Conservation (phyloP, 2,888 invertebrate species). For the Drosophila tripunctata region DNA sequence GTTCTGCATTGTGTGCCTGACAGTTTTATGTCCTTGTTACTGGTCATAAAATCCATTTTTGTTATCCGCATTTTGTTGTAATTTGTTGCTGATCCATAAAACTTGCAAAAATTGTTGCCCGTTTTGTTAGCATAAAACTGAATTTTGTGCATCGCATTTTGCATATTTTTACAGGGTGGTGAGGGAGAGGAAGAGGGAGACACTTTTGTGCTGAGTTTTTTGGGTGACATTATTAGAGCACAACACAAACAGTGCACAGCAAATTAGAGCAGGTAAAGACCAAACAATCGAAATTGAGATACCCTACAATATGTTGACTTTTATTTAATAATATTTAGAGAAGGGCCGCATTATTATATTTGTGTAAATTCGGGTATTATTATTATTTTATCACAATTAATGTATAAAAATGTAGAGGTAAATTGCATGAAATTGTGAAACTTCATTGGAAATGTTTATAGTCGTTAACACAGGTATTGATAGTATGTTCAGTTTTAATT, state of each 20-base stretch:
- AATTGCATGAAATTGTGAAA: too few species aligned
- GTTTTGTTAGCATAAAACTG: slow-evolving; percentile 36
- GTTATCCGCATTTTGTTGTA: slow-evolving; percentile 28
- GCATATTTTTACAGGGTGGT: neutral
- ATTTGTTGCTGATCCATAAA: slow-evolving; percentile 58
- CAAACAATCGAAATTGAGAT: neutral
- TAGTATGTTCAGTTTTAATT: too few species aligned
- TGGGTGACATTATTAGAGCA: neutral
- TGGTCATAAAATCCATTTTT: slow-evolving; percentile 51
- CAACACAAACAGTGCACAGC: neutral
- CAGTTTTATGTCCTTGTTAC: slow-evolving; percentile 53
- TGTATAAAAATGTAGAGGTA: too few species aligned
- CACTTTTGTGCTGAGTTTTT: neutral
- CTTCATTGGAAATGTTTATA: too few species aligned
- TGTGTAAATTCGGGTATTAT: too few species aligned
- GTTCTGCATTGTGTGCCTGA: slow-evolving; percentile 37
- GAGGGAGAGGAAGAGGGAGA: neutral
- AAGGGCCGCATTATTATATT: too few species aligned
- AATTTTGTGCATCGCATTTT: slow-evolving; percentile 32
- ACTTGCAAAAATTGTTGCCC: slow-evolving; percentile 50
- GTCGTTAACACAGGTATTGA: too few species aligned
- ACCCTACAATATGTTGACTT: neutral
- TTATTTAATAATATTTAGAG: neutral
- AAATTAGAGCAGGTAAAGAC: neutral
- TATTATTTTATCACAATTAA: too few species aligned